Evolutionary conservation across 2,797 vertebrate species (phyloP), one percentile per base, ranked within the genome.

Genomic region (Fistularia commersonii): DNA sequence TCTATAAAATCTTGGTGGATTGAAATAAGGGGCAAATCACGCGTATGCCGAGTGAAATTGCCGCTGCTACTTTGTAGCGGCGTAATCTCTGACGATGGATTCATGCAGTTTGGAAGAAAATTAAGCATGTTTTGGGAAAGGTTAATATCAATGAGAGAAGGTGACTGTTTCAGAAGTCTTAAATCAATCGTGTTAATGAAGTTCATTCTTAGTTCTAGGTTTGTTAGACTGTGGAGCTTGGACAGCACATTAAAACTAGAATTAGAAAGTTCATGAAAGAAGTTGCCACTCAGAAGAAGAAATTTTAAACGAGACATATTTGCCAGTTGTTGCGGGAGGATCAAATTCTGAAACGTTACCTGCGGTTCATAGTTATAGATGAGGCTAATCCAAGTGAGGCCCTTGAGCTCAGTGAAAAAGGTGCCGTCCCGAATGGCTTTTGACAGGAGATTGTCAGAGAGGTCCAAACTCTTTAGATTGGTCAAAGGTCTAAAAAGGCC

Each of bases 361-460:
- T 57, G 32, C 10, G 88, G 89, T 51, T 89, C 50, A 56, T 92
- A 91, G 76, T 93, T 93, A 56, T 91, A 92, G 44, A 89, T 80
- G 3, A 93, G 81, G 50, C 83, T 91, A 2, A 93, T 84, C 60
- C 74, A 82, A 13, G 43, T 63, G n/a, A 93, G 81, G 33, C 57
- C 53, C 5, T 43, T 69, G 40, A 93, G 75, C 51, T 89, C 82
- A 40, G 64, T 45, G 58, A 87, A 93, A 72, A 93, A 92, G 4
- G 82, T 88, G 13, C 87, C 91, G 13, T 87, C 86, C 11, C 43
- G 77, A 43, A 93, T 88, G 6, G 69, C 68, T 33, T 70, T 64
- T n/a, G 88, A 81, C 51, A 93, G 76, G 9, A 88, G 59, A 68
- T 93, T 93, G 80, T 92, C 89, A 3, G 90, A 90, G 3, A 94